These are phyloP conservation scores for Microcebus jonahi DNA, from an alignment of 2,113 vertebrate species.

Conservation along the genomic window DNA sequence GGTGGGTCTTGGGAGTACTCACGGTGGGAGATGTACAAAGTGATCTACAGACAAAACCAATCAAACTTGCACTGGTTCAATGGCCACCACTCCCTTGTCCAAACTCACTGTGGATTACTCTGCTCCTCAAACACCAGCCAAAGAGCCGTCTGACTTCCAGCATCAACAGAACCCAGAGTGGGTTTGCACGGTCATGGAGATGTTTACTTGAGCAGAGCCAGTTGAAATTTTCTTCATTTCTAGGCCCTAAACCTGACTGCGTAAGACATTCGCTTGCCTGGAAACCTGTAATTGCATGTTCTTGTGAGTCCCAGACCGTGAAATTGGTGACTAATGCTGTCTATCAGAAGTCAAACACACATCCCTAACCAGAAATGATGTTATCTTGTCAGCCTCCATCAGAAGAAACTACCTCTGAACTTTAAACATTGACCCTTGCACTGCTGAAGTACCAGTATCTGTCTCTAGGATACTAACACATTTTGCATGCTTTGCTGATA, in stretches of 20 bases:
- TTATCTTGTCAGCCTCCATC: not conserved
- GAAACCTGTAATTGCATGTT: not conserved
- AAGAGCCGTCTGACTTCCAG: too few species aligned
- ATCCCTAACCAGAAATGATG: not conserved
- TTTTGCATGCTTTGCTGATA: not conserved
- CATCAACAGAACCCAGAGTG: not conserved
- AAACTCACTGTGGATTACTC: not conserved
- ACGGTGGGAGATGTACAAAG: not conserved
- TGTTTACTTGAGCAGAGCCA: not conserved
- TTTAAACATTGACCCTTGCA: not conserved
- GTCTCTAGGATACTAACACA: not conserved
- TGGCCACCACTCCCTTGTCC: not conserved
- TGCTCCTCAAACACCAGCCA: not conserved
- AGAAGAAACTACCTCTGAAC: not conserved
- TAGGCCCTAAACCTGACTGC: not conserved
- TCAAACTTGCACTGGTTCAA: not conserved
- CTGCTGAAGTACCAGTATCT: not conserved
- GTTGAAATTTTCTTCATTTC: not conserved
- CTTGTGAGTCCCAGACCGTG: not conserved
- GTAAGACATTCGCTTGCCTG: rapidly evolving
- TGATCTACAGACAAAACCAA: not conserved
- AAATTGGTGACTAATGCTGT: not conserved
- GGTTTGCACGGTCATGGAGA: not conserved
- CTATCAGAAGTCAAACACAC: not conserved
- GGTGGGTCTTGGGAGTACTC: not conserved